Percentiles rank a stretch among this genome's conserved stretches.
phyloP scores from a whole-genome alignment of 2,888 invertebrate species.

The Escarpia spicata region DNA sequence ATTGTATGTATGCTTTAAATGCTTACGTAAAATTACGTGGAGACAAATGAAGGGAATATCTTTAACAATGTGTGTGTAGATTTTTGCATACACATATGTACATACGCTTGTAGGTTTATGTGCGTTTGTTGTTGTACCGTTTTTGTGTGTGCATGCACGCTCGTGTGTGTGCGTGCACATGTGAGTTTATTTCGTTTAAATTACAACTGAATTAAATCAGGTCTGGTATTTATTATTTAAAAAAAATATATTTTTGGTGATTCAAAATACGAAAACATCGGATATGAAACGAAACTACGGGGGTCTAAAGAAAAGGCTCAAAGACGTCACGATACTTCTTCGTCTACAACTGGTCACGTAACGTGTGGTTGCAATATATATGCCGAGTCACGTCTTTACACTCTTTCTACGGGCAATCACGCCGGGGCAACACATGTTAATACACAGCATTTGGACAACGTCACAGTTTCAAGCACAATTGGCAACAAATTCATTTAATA shows the following conservation, averaged over 20 bases:
- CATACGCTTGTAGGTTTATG: no score
- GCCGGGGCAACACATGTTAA: neutral
- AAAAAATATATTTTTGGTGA: neutral
- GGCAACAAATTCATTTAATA: neutral
- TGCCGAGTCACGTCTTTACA: neutral
- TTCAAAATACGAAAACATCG: neutral
- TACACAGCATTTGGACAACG: neutral
- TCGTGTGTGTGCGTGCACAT: neutral
- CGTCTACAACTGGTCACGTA: neutral
- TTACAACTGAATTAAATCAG: neutral
- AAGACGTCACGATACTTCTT: neutral
- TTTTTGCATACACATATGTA: no score
- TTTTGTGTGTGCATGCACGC: neutral
- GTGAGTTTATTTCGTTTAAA: neutral
- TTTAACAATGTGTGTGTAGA: no score
- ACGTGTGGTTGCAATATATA: neutral
- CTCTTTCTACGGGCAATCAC: neutral
- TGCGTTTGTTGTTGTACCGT: no score
- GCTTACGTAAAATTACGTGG: no score
- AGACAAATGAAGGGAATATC: no score
- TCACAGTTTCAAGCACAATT: neutral
- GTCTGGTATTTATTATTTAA: neutral
- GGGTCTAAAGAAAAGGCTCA: neutral
- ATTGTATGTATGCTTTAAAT: no score
- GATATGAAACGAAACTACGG: neutral